These are phyloP conservation scores for Metalampra italica DNA, from an alignment of 2,888 invertebrate species.

Conservation along the genomic window DNA sequence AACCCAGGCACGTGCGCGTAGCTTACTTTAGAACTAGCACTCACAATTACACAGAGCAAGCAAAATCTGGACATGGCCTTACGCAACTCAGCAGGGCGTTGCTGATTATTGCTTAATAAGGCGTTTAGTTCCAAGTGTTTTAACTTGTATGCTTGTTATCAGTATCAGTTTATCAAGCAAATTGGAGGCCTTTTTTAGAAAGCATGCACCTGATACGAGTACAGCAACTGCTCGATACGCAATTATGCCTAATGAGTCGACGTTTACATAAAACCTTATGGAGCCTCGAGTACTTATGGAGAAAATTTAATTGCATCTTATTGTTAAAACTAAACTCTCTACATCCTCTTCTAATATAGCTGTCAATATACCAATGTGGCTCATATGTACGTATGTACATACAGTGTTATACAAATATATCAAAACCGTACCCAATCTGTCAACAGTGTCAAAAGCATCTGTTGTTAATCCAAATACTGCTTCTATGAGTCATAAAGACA, in stretches of 20 bases:
- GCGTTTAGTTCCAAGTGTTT: slow-evolving; percentile 23
- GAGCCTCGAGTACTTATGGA: too few species aligned
- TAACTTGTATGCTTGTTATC: background rate
- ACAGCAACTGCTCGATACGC: too few species aligned
- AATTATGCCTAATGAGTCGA: too few species aligned
- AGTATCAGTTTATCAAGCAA: background rate
- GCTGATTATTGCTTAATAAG: slow-evolving; percentile 21
- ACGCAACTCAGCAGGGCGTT: slow-evolving; percentile 23
- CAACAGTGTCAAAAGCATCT: slow-evolving; percentile 6
- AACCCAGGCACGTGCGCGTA: slow-evolving; percentile 17
- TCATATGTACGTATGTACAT: too few species aligned
- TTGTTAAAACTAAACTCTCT: too few species aligned
- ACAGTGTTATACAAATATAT: too few species aligned
- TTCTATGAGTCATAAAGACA: slow-evolving; percentile 35
- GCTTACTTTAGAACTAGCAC: slow-evolving; percentile 12
- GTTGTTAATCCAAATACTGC: slow-evolving; percentile 7
- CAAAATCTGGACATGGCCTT: slow-evolving; percentile 34
- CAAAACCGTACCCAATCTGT: background rate
- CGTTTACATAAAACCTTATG: too few species aligned
- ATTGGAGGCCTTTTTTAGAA: background rate
- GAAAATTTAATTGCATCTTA: too few species aligned
- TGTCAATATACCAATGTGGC: too few species aligned
- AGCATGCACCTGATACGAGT: background rate
- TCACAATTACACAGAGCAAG: slow-evolving; percentile 31
- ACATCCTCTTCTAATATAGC: too few species aligned